Percentiles rank a stretch among this genome's conserved stretches.
Evolutionary conservation across 2,797 vertebrate genomes (phyloP).

Genomic region (Pipistrellus pipistrellus): DNA sequence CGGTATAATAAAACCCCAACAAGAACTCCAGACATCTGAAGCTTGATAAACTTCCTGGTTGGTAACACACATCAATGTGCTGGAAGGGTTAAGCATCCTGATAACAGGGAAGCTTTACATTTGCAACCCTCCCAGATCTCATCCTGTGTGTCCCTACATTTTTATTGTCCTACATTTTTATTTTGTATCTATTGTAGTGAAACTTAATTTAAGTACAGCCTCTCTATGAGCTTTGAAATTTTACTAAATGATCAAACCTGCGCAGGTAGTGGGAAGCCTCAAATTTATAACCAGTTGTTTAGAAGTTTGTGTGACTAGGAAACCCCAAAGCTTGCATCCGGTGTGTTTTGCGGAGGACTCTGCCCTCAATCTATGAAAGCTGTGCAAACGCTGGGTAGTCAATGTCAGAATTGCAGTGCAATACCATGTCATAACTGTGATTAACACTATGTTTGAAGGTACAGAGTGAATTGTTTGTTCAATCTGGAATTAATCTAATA

Average conservation of each 20-base stretch:
- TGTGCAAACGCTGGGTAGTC: not conserved
- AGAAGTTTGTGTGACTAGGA: not conserved
- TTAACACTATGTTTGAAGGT: not conserved
- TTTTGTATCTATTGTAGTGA: not conserved
- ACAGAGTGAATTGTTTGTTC: not conserved
- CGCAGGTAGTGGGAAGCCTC: not conserved
- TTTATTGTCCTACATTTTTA: not conserved
- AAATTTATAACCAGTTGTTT: not conserved
- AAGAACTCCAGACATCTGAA: not conserved
- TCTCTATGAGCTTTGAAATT: not conserved
- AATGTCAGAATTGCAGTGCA: not conserved
- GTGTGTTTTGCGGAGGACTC: not conserved
- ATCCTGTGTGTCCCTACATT: not conserved
- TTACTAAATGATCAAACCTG: not conserved
- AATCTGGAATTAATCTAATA: not conserved
- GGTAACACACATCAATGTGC: not conserved
- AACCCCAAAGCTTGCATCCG: not conserved
- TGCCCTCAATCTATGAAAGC: not conserved
- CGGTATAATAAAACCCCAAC: not conserved
- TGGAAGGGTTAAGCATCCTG: not conserved
- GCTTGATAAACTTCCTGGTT: not conserved
- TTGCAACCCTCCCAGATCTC: not conserved
- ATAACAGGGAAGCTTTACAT: not conserved
- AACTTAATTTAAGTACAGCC: not conserved
- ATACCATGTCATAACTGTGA: not conserved